Evolutionary conservation across 2,797 vertebrate species (phyloP).

Genomic region (Orientallactaga sibirica): DNA sequence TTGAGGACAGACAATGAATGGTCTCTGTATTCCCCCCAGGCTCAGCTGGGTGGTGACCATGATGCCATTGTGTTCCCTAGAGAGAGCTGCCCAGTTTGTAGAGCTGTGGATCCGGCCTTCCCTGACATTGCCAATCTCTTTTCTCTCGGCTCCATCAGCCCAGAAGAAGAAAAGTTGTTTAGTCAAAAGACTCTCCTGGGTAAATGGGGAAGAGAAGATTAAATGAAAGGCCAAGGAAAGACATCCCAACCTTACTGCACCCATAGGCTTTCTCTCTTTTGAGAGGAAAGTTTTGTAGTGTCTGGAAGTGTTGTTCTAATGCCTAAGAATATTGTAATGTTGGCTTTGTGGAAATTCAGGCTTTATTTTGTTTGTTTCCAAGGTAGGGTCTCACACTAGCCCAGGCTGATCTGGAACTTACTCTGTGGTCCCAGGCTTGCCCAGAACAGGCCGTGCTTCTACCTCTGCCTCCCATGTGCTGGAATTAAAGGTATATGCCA

Average conservation of each 20-base stretch:
- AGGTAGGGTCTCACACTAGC: no score
- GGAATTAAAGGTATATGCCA: no score
- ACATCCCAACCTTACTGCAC: neutral
- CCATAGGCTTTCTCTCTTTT: neutral
- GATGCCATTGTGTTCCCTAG: conserved; percentile 76
- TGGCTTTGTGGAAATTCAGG: conserved; percentile 5
- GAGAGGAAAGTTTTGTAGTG: neutral
- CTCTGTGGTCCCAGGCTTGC: no score
- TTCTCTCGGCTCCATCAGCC: conserved; percentile 50
- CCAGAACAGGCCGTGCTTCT: no score
- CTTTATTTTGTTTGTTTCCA: neutral
- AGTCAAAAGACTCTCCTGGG: neutral
- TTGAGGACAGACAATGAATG: conserved; percentile 57
- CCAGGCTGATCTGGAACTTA: no score
- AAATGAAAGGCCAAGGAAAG: conserved; percentile 10
- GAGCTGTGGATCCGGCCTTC: conserved; percentile 66
- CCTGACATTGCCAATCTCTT: conserved; percentile 76
- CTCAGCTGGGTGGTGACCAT: conserved; percentile 77
- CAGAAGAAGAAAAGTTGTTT: conserved; percentile 57
- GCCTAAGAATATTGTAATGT: neutral
- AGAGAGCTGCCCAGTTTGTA: conserved; percentile 64
- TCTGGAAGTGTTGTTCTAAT: neutral
- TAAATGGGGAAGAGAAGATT: neutral
- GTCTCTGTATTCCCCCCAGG: conserved; percentile 41
- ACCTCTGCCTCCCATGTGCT: no score